Conservation (phyloP, 2,888 invertebrate species). For the Mamestra brassicae region DNA sequence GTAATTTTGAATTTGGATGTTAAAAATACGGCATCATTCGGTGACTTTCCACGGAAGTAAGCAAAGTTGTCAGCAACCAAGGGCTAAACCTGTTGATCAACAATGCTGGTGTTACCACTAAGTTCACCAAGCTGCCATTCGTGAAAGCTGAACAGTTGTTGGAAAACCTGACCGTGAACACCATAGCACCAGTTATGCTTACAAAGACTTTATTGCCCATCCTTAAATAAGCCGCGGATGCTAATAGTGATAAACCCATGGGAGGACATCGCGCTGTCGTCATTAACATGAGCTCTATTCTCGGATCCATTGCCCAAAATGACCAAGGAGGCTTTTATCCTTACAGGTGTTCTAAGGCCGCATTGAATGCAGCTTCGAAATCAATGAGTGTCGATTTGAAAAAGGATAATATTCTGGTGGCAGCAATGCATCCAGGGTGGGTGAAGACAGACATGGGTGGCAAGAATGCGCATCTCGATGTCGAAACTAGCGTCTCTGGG, state of each 20-base stretch:
- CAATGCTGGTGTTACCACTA: constrained; percentile 95
- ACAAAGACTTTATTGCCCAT: constrained; percentile 95
- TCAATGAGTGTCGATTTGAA: constrained; percentile 96
- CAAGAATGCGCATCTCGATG: constrained; percentile 93
- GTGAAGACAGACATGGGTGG: constrained; percentile 98
- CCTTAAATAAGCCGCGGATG: constrained; percentile 92
- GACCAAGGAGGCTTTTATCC: constrained; percentile 95
- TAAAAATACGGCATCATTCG: constrained; percentile 91
- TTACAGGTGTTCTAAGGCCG: constrained; percentile 96
- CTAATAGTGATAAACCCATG: constrained; percentile 88
- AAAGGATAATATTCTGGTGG: constrained; percentile 93
- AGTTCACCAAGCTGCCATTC: constrained; percentile 93
- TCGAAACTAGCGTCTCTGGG: constrained; percentile 92
- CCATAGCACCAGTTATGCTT: constrained; percentile 95
- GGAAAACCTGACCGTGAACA: constrained; percentile 94
- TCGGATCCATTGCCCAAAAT: constrained; percentile 95
- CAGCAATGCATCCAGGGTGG: constrained; percentile 97
- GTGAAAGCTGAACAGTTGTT: constrained; percentile 94
- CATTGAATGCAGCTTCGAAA: constrained; percentile 96
- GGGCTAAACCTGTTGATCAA: constrained; percentile 97
- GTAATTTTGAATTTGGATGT: constrained; percentile 94
- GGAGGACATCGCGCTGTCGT: constrained; percentile 93
- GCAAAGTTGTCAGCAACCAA: constrained; percentile 91
- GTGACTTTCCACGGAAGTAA: constrained; percentile 91
- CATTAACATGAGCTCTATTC: constrained; percentile 95